Base-by-base conservation (phyloP, 2,797 vertebrate genomes). In the Crax fasciolata region DNA sequence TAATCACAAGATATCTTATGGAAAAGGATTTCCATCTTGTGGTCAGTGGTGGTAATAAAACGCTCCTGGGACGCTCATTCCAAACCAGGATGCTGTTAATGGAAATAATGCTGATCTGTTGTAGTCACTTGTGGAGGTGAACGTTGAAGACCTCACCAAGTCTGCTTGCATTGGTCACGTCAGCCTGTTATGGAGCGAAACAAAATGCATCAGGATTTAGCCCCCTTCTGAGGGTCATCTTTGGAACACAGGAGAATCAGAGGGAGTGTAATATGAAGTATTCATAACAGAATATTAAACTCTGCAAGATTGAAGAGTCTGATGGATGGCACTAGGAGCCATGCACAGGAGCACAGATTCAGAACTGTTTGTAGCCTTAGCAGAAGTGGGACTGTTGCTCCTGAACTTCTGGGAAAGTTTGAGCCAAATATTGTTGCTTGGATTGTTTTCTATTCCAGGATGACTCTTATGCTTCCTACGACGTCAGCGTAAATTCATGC, bases 21-120 rank as follows among this genome's bases (percentile, higher is more conserved):
- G 93, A 97, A 97, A 95, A 89, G 93, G 82, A 95, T 94, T 94
- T 93, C 93, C 93, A 96, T 95, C 95, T 94, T 85, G 91, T 91
- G 91, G 87, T 88, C 89, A 95, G 61, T 93, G 75, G 49, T 35
- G 76, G 91, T 93, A 94, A 65, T 94, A 94, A 92, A 96, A 49
- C 30, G 19, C 17, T 65, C 10, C 57, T 76, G 35, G 4, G 4
- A 6, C 11, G 71, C 39, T 43, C n/a, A 16, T n/a, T 62, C 18
- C 23, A 81, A 84, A 92, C 1, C 10, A 23, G 51, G 43, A 13
- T 62, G 15, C 8, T 84, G 81, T 84, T 54, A 88, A 3, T 66
- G 58, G 39, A 72, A 93, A 81, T 49, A 74, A 38, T 23, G 11
- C 18, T 71, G 61, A 66, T 68, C 51, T 61, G 9, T 25, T 72